phyloP scores from a whole-genome alignment of 2,797 vertebrate genomes.

The Galaxias olidus region DNA sequence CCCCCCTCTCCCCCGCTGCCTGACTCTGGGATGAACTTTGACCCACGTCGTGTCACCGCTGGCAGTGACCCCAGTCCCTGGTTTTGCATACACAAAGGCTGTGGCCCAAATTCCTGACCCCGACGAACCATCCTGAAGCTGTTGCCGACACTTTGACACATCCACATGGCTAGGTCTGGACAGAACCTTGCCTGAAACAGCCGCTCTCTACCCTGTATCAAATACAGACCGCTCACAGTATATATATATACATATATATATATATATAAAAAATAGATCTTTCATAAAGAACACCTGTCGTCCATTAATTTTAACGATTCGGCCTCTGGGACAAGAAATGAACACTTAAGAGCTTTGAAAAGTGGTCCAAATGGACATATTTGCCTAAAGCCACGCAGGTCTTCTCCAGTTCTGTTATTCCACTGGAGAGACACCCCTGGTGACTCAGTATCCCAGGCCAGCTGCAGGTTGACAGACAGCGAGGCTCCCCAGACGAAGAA shows the following conservation, averaged over 20 bases:
- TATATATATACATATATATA: not conserved
- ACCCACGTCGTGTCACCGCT: constrained; percentile 24
- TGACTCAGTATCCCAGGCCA: too few relatives aligned
- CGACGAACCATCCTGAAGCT: constrained; percentile 4
- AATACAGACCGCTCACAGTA: not conserved
- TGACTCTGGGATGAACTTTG: constrained; percentile 37
- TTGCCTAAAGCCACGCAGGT: too few relatives aligned
- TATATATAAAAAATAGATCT: too few relatives aligned
- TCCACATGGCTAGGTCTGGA: not conserved
- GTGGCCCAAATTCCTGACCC: constrained; percentile 14
- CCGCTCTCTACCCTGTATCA: not conserved
- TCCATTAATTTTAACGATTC: too few relatives aligned
- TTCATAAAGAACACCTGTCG: too few relatives aligned
- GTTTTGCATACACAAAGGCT: constrained; percentile 22
- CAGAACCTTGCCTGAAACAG: not conserved
- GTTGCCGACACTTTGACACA: not conserved
- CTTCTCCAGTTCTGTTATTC: too few relatives aligned
- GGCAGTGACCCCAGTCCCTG: constrained; percentile 18
- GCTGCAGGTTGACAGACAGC: too few relatives aligned
- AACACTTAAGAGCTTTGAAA: too few relatives aligned
- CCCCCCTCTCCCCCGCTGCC: constrained; percentile 10
- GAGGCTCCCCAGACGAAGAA: too few relatives aligned
- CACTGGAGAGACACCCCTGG: too few relatives aligned
- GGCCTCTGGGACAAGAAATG: too few relatives aligned
- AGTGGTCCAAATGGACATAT: too few relatives aligned